These are phyloP conservation scores for Bimastos eiseni DNA, from an alignment of 2,888 invertebrate species.

Conservation along the genomic window DNA sequence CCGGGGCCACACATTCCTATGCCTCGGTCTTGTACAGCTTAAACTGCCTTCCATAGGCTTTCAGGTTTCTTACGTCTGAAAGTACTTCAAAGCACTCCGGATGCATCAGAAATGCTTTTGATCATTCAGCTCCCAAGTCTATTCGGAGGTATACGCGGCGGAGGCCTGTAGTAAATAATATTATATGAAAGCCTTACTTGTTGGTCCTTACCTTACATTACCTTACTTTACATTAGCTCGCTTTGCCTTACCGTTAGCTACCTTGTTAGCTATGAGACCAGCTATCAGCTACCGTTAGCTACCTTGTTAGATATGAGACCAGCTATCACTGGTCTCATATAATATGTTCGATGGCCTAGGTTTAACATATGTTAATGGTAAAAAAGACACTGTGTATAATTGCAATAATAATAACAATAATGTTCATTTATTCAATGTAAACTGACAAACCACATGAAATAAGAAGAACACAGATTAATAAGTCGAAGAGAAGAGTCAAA, in stretches of 20 bases:
- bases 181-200: background rate
- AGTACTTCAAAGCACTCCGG: background rate
- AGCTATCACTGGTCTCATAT: no score
- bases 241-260: background rate
- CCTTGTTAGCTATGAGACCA: background rate
- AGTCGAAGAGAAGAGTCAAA: no score
- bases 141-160: background rate
- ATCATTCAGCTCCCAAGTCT: background rate
- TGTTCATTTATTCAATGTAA: no score
- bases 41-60: slow-evolving; percentile 2
- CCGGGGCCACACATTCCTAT: background rate
- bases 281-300: background rate
- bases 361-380: background rate
- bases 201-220: background rate
- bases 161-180: background rate
- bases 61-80: background rate
- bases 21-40: background rate
- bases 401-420: no score
- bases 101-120: slow-evolving; percentile 13
- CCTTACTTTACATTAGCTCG: background rate
- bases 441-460: no score
- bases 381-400: background rate
- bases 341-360: no score
- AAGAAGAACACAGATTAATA: no score
- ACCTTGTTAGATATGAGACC: background rate